Evolutionary conservation across 2,797 vertebrate genomes (phyloP), one percentile per base, ranked within the genome.

Genomic region (Furcifer pardalis): DNA sequence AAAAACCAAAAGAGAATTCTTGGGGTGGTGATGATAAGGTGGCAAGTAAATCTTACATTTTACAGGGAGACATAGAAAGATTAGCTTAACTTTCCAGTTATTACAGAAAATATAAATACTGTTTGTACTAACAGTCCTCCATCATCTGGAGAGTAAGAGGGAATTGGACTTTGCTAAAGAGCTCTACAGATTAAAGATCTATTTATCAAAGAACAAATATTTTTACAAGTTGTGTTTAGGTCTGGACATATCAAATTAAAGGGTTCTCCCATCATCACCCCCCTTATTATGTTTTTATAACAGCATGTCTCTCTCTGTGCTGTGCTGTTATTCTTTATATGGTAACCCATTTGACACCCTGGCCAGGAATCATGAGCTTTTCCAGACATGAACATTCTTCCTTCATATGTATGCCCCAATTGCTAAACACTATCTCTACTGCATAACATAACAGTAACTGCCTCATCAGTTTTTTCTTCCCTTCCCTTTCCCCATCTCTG

Each of bases 401-500:
- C 17, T 21, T 42, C 77, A 37, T 37, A 23, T 0, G 0, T 40
- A 27, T 1, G 0, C 0, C 0, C 17, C 5, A 27, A 52, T 42
- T 49, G 74, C 73, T 72, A 72, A 89, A 0, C 0, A 83, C 0
- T 77, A 73, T 82, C 83, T 82, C 49, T 68, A 62, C 75, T 35
- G 37, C 62, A 72, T 32, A 86, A 69, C 49, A 69, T 68, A 76
- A 79, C 62, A n/a, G 44, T 77, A 62, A 40, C 0, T 37, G 35
- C 9, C 62, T 40, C 65, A 69, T 77, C 40, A 62, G 65, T 2
- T 46, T n/a, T n/a, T n/a, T 23, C 23, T 59, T 52, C 44, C 10
- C 46, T 17, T 4, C 5, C 1, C 12, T 32, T 15, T 27, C 1
- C 35, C 13, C 13, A 2, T 27, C 37, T 62, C 66, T 49, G 27